These are phyloP conservation scores for Catostylus mosaicus DNA, from an alignment of 30 jellyfish, hydroid and myxozoan genomes.

Conservation along the genomic window DNA sequence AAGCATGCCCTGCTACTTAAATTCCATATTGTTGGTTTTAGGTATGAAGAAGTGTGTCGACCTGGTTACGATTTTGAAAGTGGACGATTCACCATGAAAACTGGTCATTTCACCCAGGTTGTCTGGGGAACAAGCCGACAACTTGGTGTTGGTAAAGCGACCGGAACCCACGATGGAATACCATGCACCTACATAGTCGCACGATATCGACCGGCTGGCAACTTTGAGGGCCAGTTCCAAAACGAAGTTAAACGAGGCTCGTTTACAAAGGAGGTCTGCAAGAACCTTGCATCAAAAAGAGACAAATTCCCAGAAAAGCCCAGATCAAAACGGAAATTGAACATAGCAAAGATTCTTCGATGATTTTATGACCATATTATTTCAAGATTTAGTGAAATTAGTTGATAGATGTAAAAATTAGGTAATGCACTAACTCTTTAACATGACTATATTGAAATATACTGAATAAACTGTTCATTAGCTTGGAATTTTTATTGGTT, in stretches of 20 bases:
- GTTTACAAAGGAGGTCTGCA: constrained; percentile 51
- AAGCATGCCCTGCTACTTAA: no score
- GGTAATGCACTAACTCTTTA: no score
- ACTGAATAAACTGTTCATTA: no score
- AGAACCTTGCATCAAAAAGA: constrained; percentile 21
- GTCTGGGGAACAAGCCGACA: constrained; percentile 72
- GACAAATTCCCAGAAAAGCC: constrained; percentile 9
- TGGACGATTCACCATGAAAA: constrained; percentile 53
- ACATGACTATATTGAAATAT: no score
- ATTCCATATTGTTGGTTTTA: constrained; percentile 17
- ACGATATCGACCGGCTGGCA: constrained; percentile 87
- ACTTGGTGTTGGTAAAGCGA: constrained; percentile 80
- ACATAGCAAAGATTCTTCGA: neutral
- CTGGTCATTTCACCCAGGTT: constrained; percentile 89
- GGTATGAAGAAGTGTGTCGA: constrained; percentile 90
- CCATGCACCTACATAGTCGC: constrained; percentile 87
- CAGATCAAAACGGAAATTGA: neutral
- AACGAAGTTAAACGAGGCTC: constrained; percentile 77
- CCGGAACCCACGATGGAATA: constrained; percentile 57
- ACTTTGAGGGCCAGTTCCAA: constrained; percentile 64
- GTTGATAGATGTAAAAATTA: no score
- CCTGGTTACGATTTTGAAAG: constrained; percentile 81
- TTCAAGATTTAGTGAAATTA: no score
- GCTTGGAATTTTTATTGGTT: no score
- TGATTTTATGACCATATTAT: no score